phyloP scores from a whole-genome alignment of 2,888 invertebrate genomes.

The Odontomyia ornata region DNA sequence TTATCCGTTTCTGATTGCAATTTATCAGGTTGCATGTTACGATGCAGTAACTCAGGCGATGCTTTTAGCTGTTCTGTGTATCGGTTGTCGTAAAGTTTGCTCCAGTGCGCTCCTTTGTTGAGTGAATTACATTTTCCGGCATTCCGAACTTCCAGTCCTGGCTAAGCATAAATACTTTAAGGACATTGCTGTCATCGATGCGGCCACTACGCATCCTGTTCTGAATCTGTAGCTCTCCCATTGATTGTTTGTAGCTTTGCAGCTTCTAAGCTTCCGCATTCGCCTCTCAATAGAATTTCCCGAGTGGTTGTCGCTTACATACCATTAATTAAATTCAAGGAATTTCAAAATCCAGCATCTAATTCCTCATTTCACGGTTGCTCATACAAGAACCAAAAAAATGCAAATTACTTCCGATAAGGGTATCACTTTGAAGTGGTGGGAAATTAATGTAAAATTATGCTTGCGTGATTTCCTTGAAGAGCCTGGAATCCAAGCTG shows the following conservation, averaged over 20 bases:
- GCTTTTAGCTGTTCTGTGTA: conserved; percentile 35
- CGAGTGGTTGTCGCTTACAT: not conserved
- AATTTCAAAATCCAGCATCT: not conserved
- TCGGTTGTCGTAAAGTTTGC: conserved; percentile 4
- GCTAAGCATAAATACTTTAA: conserved; percentile 16
- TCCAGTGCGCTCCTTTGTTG: conserved; percentile 24
- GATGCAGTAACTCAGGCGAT: conserved; percentile 42
- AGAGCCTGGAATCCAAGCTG: no score
- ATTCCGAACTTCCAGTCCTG: not conserved
- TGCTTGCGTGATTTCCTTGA: no score
- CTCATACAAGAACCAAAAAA: not conserved
- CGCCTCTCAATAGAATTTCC: not conserved
- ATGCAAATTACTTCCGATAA: conserved; percentile 12
- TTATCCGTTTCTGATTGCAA: conserved; percentile 38
- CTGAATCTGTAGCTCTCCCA: not conserved
- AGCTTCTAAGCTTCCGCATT: not conserved
- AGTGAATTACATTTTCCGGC: conserved; percentile 5
- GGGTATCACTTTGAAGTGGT: not conserved
- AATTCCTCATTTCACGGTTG: not conserved
- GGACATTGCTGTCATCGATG: conserved; percentile 8
- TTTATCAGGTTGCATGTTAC: conserved; percentile 47
- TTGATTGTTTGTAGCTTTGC: not conserved
- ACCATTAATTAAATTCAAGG: conserved; percentile 11
- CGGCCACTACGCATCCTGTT: not conserved
- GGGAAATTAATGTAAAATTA: not conserved